These are phyloP conservation scores for Leucopternis melanops DNA, from an alignment of 2,113 vertebrate species.

Conservation along the genomic window DNA sequence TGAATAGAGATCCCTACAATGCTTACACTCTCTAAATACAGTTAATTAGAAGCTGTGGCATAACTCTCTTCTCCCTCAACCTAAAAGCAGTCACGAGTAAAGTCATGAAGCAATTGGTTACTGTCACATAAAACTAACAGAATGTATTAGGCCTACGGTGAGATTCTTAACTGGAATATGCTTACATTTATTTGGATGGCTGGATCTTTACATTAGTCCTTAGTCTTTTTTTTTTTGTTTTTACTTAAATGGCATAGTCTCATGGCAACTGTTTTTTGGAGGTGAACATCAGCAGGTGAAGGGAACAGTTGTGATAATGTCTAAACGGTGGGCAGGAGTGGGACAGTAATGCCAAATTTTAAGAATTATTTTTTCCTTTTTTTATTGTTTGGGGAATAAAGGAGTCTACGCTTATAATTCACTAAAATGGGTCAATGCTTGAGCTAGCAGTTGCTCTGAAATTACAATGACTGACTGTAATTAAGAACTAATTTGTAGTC, in stretches of 20 bases:
- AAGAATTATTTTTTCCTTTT: neutral
- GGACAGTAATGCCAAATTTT: neutral
- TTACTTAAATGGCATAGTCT: neutral
- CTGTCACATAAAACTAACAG: neutral
- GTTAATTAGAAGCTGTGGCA: constrained; percentile 28
- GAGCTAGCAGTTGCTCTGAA: constrained; percentile 58
- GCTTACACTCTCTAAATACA: constrained; percentile 31
- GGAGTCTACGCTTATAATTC: constrained; percentile 35
- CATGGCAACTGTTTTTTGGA: neutral
- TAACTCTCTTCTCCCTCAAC: constrained; percentile 6
- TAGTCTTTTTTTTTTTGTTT: neutral
- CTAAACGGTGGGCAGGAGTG: neutral
- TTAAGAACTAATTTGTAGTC: constrained; percentile 66
- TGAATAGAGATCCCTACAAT: constrained; percentile 12
- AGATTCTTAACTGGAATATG: neutral
- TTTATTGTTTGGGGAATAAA: constrained; percentile 32
- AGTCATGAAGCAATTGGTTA: neutral
- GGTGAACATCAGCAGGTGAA: neutral
- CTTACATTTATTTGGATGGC: neutral
- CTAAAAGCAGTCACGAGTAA: neutral
- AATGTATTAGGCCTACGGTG: neutral
- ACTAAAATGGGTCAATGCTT: constrained; percentile 59
- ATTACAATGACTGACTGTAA: constrained; percentile 59
- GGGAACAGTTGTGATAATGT: neutral
- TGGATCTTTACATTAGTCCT: neutral